Conservation (phyloP, 2,113 vertebrate species). For the Callionymus lyra region DNA sequence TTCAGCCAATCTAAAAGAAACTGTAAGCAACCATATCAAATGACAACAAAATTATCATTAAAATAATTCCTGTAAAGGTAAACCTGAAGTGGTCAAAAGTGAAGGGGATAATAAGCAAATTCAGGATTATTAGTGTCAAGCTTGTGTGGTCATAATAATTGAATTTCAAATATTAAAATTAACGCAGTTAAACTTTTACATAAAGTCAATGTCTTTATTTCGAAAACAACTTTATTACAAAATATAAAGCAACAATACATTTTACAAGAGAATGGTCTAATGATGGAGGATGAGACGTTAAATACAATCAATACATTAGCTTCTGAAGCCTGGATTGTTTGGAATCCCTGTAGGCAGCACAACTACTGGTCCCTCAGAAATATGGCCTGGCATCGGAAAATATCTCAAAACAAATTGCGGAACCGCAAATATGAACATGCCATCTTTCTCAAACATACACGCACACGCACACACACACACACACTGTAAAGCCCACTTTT, state of each 20-base stretch:
- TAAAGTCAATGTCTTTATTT: too few species aligned
- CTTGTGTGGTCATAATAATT: too few species aligned
- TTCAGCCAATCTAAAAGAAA: too few species aligned
- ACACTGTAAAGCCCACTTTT: constrained; percentile 69
- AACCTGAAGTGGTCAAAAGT: too few species aligned
- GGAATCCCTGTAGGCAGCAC: constrained; percentile 39
- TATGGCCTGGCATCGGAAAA: constrained; percentile 26
- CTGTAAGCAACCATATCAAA: too few species aligned
- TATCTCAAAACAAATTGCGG: constrained; percentile 16
- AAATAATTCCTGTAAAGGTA: too few species aligned
- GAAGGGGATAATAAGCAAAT: too few species aligned
- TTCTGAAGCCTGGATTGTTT: constrained; percentile 56
- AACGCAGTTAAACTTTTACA: too few species aligned
- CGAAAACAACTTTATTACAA: constrained; percentile 78
- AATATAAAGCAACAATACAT: constrained; percentile 86
- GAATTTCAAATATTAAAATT: too few species aligned
- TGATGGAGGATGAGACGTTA: constrained; percentile 20
- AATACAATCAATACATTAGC: constrained; percentile 64
- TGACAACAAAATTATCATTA: too few species aligned
- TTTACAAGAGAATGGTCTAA: constrained; percentile 42
- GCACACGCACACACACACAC: constrained; percentile 6
- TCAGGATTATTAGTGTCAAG: too few species aligned
- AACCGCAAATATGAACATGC: constrained; percentile 9
- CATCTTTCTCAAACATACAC: not conserved
- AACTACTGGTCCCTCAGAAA: constrained; percentile 47